Evolutionary conservation across 1,140 invertebrate genomes (phyloP), one percentile per base, ranked within the genome.

Genomic region (Ostrea denselamellosa): DNA sequence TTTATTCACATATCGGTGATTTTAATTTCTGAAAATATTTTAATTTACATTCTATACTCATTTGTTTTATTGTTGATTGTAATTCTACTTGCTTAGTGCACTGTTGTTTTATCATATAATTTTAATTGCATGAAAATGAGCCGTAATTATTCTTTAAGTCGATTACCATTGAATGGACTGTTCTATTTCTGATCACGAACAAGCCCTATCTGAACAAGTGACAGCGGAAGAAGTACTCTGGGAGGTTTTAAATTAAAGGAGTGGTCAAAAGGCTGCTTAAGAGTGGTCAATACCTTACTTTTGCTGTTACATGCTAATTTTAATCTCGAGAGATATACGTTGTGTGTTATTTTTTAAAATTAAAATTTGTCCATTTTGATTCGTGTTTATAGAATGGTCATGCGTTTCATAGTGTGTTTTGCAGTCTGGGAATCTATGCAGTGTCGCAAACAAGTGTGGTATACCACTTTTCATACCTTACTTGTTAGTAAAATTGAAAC

Each of bases 71-170:
- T 17, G 5, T n/a, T 62, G 58, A 19, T n/a, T 19, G 9, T 62
- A n/a, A 17, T 12, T 62, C n/a, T 62, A 12, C n/a, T 62, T 58
- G 14, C n/a, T n/a, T 17, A 77, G 68, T 77, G 22, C 8, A 25
- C 68, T 25, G 25, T 12, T 44, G 9, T 77, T 77, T 17, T 19
- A 19, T 19, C 34, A 19, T 19, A 19, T n/a, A n/a, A n/a, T 34
- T 77, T 77, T 77, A 77, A 77, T 77, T 77, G 68, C 68, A 34
- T 28, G 68, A 25, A 28, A 25, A 25, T 10, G 25, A 77, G 68
- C 25, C 28, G 68, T 34, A 77, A 77, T 77, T 77, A 25, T 34
- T 25, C 5, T 77, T 77, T 77, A 25, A 34, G 25, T 44, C 34
- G 25, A 12, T 28, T 14, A 34, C 68, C 14, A 28, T 77, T 34